Percentiles rank a stretch among this genome's conserved stretches.
phyloP scores from a whole-genome alignment of 2,888 invertebrate species.

The Mycalesis mineus region DNA sequence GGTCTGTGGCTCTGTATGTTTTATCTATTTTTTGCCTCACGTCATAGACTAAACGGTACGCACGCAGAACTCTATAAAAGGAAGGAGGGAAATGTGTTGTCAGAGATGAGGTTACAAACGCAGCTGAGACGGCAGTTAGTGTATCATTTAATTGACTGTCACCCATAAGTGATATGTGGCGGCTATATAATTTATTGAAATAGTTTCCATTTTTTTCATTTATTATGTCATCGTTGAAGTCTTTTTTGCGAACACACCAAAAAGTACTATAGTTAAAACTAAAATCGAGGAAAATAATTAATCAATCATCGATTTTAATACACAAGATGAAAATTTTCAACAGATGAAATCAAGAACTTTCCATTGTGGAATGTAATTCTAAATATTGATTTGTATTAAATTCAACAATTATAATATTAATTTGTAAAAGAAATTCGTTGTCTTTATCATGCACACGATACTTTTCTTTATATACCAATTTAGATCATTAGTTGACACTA shows the following conservation, averaged over 20 bases:
- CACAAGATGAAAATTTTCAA: too few relatives aligned
- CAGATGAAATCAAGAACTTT: too few relatives aligned
- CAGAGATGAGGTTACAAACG: slow-evolving; percentile 39
- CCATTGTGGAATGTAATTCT: too few relatives aligned
- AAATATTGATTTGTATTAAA: too few relatives aligned
- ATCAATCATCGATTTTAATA: too few relatives aligned
- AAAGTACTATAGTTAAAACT: too few relatives aligned
- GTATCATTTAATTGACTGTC: slow-evolving; percentile 61
- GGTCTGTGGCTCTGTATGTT: background rate
- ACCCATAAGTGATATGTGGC: slow-evolving; percentile 65
- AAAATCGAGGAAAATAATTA: too few relatives aligned
- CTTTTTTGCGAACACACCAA: slow-evolving; percentile 15
- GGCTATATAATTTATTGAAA: slow-evolving; percentile 35
- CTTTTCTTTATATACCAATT: background rate
- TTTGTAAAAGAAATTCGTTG: background rate
- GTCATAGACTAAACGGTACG: slow-evolving; percentile 1
- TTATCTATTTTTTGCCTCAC: background rate
- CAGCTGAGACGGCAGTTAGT: slow-evolving; percentile 37
- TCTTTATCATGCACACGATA: background rate
- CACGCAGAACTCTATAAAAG: slow-evolving; percentile 15
- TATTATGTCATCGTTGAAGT: slow-evolving; percentile 24
- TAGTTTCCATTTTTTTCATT: slow-evolving; percentile 5
- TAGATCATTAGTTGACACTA: background rate
- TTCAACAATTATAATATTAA: too few relatives aligned
- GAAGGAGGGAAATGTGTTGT: slow-evolving; percentile 49